phyloP scores from a whole-genome alignment of 2,797 vertebrate genomes.

The Myotis vivesi region DNA sequence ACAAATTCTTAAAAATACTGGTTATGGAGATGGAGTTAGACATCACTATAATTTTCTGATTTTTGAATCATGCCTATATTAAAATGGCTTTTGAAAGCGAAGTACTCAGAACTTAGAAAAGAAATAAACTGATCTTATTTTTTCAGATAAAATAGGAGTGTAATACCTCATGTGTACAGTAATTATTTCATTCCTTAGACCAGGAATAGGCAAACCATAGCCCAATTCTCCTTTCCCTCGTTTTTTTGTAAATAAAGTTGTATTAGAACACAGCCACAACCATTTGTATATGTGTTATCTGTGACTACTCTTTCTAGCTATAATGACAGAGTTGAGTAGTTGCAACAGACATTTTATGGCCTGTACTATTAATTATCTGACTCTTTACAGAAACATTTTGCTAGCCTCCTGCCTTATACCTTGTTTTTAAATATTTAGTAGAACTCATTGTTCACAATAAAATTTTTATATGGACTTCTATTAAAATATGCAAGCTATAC shows the following conservation, averaged over 20 bases:
- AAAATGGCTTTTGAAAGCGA: slow-evolving; percentile 25
- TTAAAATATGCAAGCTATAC: background rate
- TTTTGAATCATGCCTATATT: slow-evolving; percentile 22
- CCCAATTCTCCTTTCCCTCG: background rate
- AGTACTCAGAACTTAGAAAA: slow-evolving; percentile 11
- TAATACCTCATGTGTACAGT: background rate
- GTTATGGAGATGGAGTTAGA: background rate
- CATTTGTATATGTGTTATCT: background rate
- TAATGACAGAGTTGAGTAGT: background rate
- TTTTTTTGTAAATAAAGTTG: background rate
- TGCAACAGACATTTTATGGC: background rate
- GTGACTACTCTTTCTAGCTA: background rate
- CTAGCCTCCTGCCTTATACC: background rate
- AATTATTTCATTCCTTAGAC: slow-evolving; percentile 20
- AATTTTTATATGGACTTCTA: slow-evolving; percentile 26
- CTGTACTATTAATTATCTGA: background rate
- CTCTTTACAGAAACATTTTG: slow-evolving; percentile 22
- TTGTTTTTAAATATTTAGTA: slow-evolving; percentile 39
- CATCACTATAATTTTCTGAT: background rate
- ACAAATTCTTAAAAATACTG: background rate
- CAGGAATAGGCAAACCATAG: background rate
- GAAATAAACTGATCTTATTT: slow-evolving; percentile 10
- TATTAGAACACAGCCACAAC: background rate
- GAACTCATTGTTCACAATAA: slow-evolving; percentile 26
- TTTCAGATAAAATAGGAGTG: slow-evolving; percentile 29